Conservation (phyloP, 2,113 vertebrate genomes). For the Smithornis capensis region DNA sequence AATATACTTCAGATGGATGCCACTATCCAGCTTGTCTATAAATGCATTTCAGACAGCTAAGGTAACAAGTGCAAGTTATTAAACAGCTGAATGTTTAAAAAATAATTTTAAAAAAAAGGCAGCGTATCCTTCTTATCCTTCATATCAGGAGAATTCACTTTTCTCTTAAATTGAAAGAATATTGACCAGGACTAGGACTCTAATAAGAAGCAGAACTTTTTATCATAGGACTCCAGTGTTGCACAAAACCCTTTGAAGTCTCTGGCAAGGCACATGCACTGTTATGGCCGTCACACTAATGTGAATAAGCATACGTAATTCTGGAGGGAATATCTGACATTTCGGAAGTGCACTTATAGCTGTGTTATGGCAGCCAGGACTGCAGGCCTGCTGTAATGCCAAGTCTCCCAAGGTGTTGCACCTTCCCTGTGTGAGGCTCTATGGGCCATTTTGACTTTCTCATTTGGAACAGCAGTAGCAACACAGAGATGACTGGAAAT, state of each 20-base stretch:
- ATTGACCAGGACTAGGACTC: not conserved
- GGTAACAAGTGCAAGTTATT: not conserved
- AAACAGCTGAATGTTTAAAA: not conserved
- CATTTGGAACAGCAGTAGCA: not conserved
- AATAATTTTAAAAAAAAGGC: not conserved
- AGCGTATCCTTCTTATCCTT: not conserved
- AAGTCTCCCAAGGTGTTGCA: not conserved
- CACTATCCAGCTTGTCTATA: not conserved
- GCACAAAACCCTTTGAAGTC: not conserved
- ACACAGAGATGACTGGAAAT: not conserved
- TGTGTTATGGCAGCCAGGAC: not conserved
- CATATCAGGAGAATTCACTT: not conserved
- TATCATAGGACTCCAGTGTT: not conserved
- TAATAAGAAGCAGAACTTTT: constrained; percentile 3
- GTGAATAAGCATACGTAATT: not conserved
- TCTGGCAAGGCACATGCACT: not conserved
- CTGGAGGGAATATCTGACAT: not conserved
- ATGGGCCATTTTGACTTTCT: not conserved
- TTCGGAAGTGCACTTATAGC: not conserved
- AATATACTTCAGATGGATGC: not conserved
- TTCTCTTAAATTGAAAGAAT: not conserved
- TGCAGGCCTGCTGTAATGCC: not conserved
- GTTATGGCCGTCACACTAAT: not conserved
- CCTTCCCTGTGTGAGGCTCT: not conserved
- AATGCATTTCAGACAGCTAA: not conserved